A percentile compares a stretch with the other conserved stretches of the same genome.
Evolutionary conservation across 2,888 invertebrate species (phyloP).

Genomic region (Macrophya alboannulata): DNA sequence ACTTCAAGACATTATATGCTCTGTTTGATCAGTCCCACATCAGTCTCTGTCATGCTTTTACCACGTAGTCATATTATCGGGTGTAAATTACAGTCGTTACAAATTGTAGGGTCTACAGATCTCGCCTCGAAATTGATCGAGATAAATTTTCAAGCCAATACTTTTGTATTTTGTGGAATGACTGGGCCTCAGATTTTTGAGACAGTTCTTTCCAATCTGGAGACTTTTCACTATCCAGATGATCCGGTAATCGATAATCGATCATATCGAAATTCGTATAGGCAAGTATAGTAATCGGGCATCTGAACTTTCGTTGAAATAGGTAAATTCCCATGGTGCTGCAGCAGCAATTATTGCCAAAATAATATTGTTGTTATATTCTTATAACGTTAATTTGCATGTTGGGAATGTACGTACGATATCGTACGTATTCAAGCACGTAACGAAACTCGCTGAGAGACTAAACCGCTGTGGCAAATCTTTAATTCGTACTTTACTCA

Average conservation of each 20-base stretch:
- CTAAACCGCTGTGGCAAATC: conserved; percentile 39
- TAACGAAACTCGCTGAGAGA: not conserved
- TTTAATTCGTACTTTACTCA: conserved; percentile 28
- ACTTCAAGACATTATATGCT: too few relatives aligned
- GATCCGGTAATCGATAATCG: not conserved
- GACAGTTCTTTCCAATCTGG: not conserved
- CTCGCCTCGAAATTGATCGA: not conserved
- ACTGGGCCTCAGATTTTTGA: not conserved
- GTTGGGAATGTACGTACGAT: too few relatives aligned
- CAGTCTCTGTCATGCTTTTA: not conserved
- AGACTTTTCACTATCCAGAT: not conserved
- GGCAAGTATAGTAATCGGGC: too few relatives aligned
- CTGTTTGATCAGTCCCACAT: not conserved
- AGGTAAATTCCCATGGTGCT: not conserved
- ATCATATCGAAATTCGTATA: not conserved
- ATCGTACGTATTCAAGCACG: too few relatives aligned
- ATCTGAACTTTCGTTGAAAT: too few relatives aligned
- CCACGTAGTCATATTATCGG: not conserved
- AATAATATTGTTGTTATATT: too few relatives aligned
- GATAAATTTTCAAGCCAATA: not conserved
- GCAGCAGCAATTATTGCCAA: not conserved
- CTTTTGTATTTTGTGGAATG: not conserved
- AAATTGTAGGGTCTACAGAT: not conserved
- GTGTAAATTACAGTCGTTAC: not conserved
- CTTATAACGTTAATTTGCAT: too few relatives aligned